Conservation (phyloP, 2,888 invertebrate genomes). For the Oscheius sp. region DNA sequence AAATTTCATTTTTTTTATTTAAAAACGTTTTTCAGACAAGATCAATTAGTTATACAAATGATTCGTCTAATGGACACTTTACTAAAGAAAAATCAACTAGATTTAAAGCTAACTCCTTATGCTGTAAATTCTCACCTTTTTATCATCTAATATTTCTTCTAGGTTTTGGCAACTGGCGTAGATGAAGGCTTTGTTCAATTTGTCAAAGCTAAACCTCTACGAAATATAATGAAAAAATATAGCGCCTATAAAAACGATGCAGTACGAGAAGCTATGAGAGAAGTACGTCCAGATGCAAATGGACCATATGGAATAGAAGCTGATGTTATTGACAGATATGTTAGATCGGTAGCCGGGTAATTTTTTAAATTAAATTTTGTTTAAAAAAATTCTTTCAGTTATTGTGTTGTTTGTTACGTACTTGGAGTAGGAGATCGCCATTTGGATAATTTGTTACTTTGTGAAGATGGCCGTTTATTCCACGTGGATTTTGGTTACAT, state of each 20-base stretch:
- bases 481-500: constrained; percentile 99
- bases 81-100: constrained; percentile 90
- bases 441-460: constrained; percentile 93
- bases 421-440: constrained; percentile 85
- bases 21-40: constrained; percentile 80
- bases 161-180: constrained; percentile 93
- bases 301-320: constrained; percentile 90
- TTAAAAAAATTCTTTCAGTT: constrained; percentile 34
- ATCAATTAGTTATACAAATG: constrained; percentile 96
- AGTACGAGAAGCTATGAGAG: constrained; percentile 87
- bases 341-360: constrained; percentile 74
- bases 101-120: constrained; percentile 80
- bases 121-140: constrained; percentile 30
- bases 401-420: constrained; percentile 85
- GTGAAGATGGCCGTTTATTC: constrained; percentile 87
- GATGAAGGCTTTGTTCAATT: constrained; percentile 96
- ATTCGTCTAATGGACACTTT: constrained; percentile 96
- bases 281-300: constrained; percentile 87
- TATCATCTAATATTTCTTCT: not conserved
- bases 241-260: constrained; percentile 42
- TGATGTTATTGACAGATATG: constrained; percentile 97
- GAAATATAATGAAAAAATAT: constrained; percentile 54
- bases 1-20: not conserved
- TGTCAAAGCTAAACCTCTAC: constrained; percentile 81
- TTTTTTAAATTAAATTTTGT: not conserved